Evolutionary conservation across 2,797 vertebrate species (phyloP).

Genomic region (Notolabrus celidotus): DNA sequence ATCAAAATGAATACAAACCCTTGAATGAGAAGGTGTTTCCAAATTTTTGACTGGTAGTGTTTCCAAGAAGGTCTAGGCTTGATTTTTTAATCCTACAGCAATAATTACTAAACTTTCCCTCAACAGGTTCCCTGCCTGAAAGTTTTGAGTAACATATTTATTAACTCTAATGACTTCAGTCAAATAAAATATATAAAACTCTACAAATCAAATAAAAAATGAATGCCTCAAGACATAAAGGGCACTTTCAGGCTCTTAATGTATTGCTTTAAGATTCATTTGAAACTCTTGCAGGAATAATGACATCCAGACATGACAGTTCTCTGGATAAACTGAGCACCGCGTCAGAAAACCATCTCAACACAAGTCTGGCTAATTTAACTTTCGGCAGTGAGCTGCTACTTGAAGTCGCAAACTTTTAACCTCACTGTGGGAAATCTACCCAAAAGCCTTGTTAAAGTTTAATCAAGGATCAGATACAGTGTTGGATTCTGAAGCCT

Average conservation of each 20-base stretch:
- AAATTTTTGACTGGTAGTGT: too few relatives aligned
- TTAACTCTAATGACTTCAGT: too few relatives aligned
- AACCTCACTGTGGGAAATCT: slow-evolving; percentile 5
- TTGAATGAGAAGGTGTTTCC: too few relatives aligned
- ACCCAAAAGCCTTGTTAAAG: slow-evolving; percentile 9
- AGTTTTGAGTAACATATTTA: too few relatives aligned
- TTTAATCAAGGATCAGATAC: slow-evolving; percentile 20
- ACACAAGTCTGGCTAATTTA: slow-evolving; percentile 16
- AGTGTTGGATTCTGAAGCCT: slow-evolving; percentile 30
- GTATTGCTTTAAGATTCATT: slow-evolving; percentile 1
- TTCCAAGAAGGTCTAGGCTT: too few relatives aligned
- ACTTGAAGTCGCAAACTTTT: slow-evolving; percentile 19
- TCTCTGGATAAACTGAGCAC: slow-evolving; percentile 5
- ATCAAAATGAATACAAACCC: too few relatives aligned
- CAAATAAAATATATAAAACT: too few relatives aligned
- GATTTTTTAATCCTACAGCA: too few relatives aligned
- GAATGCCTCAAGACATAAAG: background rate
- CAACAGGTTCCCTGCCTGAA: too few relatives aligned
- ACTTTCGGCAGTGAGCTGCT: slow-evolving; percentile 13
- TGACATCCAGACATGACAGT: slow-evolving; percentile 3
- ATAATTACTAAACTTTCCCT: too few relatives aligned
- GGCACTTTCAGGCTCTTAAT: background rate
- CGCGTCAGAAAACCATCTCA: background rate
- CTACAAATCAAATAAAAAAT: too few relatives aligned
- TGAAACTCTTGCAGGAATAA: background rate